phyloP scores from a whole-genome alignment of 2,888 invertebrate genomes.

The Drosophila ezoana region DNA sequence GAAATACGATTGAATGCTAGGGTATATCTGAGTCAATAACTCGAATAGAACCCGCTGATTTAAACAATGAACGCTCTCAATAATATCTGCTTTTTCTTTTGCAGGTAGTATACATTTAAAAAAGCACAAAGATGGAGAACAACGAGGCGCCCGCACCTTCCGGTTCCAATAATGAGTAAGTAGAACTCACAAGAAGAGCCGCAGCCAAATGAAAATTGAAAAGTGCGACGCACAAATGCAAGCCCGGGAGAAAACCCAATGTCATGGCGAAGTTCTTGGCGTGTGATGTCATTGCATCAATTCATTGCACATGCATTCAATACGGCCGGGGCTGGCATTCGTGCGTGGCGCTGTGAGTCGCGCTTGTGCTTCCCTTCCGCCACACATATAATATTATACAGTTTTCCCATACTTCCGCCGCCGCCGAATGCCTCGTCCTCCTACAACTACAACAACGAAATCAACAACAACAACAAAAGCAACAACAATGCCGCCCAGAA shows the following conservation, averaged over 20 bases:
- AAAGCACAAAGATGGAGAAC: constrained; percentile 63
- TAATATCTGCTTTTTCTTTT: constrained; percentile 8
- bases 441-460: constrained; percentile 61
- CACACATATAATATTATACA: constrained; percentile 79
- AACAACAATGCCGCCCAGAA: constrained; percentile 85
- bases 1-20: background rate
- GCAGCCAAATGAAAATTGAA: constrained; percentile 21
- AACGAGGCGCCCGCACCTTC: constrained; percentile 73
- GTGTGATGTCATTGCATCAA: constrained; percentile 27
- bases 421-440: constrained; percentile 76
- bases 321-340: constrained; percentile 22
- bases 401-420: constrained; percentile 85
- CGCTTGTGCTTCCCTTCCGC: constrained; percentile 22
- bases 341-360: constrained; percentile 25
- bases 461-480: constrained; percentile 79
- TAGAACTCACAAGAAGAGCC: constrained; percentile 13
- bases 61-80: constrained; percentile 32
- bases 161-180: constrained; percentile 75
- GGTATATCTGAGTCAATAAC: background rate
- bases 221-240: constrained; percentile 27
- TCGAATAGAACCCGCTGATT: background rate
- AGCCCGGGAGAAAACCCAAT: background rate
- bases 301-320: constrained; percentile 9
- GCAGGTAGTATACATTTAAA: constrained; percentile 20
- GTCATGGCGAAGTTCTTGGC: background rate